Evolutionary conservation across 2,113 vertebrate genomes (phyloP), one percentile per base, ranked within the genome.

Genomic region (Ondatra zibethicus): DNA sequence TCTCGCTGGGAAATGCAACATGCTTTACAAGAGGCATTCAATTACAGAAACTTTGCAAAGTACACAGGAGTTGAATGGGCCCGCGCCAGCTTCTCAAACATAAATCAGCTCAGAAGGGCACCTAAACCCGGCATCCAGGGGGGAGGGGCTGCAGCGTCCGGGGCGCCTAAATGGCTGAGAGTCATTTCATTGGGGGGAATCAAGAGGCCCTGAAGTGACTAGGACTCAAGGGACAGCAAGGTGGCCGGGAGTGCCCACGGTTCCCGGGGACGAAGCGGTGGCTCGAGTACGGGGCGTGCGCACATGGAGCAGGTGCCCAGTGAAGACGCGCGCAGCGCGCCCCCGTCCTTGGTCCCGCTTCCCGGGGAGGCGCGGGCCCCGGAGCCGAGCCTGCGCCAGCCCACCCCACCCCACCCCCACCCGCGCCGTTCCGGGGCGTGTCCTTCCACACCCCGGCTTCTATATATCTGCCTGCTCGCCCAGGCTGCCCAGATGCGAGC

Each of bases 381-480:
- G 5, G 25, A 82, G 82, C 55, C 2, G 36, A 23, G 76, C 55
- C 73, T 10, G 88, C 61, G 68, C 95, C 73, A 61, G 31, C 58
- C 76, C 78, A n/a, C 88, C 13, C 84, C 55, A 55, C 55, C 55
- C 55, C 55, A 19, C 55, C 55, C 87, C 87, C 66, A 39, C 78
- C 61, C 58, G 82, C 96, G 92, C 98, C 97, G 97, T 98, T 95
- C 97, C 99, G 99, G 99, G 99, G 99, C 99, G 99, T 99, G 99
- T 98, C 99, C 98, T 98, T 93, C 61, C 58, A 95, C 88, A 81
- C 90, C 52, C 11, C 23, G 50, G 50, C 98, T 97, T 92, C 98
- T 99, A 99, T 99, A 99, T 99, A 99, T 97, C 42, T 98, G 99
- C 98, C 97, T 97, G 98, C 96, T 95, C 96, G 92, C 81, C 97